A percentile compares a stretch with the other conserved stretches of the same genome.
Evolutionary conservation across 2,113 vertebrate genomes (phyloP).

Genomic region (Oryzias celebensis): DNA sequence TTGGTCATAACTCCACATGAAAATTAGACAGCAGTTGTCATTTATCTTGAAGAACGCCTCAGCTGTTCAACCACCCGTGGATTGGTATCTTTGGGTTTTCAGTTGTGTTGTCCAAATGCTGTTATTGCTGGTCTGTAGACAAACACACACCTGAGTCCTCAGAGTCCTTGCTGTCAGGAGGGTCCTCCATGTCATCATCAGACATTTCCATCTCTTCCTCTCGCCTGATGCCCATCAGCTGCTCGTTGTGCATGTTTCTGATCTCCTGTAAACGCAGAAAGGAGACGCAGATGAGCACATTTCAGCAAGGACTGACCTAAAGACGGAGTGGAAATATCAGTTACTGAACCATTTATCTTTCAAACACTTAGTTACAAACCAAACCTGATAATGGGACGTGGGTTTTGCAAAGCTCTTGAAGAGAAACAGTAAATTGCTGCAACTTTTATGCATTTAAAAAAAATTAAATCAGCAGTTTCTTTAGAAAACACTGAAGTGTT

Average conservation of each 20-base stretch:
- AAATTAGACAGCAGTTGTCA: too few relatives aligned
- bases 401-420: too few relatives aligned
- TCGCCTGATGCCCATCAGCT: constrained; percentile 93
- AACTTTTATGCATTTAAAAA: too few relatives aligned
- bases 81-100: constrained; percentile 29
- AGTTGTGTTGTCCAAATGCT: constrained; percentile 18
- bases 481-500: too few relatives aligned
- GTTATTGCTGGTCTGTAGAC: constrained; percentile 14
- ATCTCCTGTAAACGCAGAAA: constrained; percentile 83
- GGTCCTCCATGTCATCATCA: constrained; percentile 91
- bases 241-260: constrained; percentile 94
- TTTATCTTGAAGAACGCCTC: too few relatives aligned
- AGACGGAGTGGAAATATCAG: neutral
- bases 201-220: constrained; percentile 99
- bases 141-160: constrained; percentile 86
- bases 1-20: neutral
- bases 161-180: constrained; percentile 83
- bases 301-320: constrained; percentile 5
- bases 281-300: constrained; percentile 17
- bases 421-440: too few relatives aligned
- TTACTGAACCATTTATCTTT: too few relatives aligned
- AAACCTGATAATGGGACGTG: too few relatives aligned
- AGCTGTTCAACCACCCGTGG: constrained; percentile 11
- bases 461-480: too few relatives aligned
- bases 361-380: too few relatives aligned